Evolutionary conservation across 2,797 vertebrate species (phyloP), one percentile per base, ranked within the genome.

Genomic region (Peromyscus attwateri): DNA sequence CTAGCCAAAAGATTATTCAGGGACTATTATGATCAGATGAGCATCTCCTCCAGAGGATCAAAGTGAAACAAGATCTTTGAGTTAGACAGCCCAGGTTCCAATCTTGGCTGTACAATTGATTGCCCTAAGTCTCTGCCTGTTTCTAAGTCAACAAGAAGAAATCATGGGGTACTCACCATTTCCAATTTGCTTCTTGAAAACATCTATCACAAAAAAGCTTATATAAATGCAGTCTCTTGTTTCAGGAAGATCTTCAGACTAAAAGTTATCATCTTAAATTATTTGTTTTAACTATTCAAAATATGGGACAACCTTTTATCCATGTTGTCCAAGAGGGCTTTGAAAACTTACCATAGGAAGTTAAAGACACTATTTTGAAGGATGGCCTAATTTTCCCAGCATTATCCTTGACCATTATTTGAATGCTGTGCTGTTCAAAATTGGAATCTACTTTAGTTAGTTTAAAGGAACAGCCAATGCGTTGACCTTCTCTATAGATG

Each of bases 381-480:
- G 91, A 97, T 57, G 98, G 98, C 87, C 94, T 96, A 73, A 97
- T 97, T 95, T 97, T 98, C 92, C 98, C 97, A 76, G 94, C 93
- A 87, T 85, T 92, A 95, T 97, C 96, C 81, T 94, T 97, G 94
- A 97, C 96, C 97, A 98, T 92, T 89, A 97, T 95, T 93, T 97
- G 97, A 73, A 97, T 66, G 34, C 64, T 97, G 1, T 96, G 70
- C 23, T 88, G 83, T 70, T 96, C 92, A 43, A 89, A 90, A 97
- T 8, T 87, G 57, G 84, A 89, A 94, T 93, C 92, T 43, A 12
- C 68, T 89, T 92, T 93, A 94, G 85, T 95, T 68, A 98, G 60
- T 77, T 43, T 91, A 97, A 99, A 99, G 95, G 87, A 0, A 79
- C 98, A 99, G 60, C 37, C 16, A 77, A 98, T 98, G 71, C 14